Percentiles rank a stretch among this genome's conserved stretches.
Conservation (phyloP, 2,888 invertebrate species). For the Stratiomys singularior region DNA sequence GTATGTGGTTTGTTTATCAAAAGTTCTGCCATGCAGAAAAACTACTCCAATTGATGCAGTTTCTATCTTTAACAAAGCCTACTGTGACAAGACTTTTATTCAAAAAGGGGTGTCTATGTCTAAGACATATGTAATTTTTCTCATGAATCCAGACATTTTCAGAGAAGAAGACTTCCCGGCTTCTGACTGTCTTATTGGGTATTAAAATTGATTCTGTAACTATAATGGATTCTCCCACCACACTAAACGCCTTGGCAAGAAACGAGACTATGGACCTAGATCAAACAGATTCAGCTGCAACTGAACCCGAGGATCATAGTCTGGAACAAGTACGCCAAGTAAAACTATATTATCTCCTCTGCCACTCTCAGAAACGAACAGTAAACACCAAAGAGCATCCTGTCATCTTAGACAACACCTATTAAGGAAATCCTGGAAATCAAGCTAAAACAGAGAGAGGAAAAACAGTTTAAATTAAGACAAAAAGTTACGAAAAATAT, state of each 20-base stretch:
- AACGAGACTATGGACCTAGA: not conserved
- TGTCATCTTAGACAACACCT: not conserved
- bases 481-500: not conserved
- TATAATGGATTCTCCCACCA: not conserved
- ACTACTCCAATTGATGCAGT: constrained; percentile 7
- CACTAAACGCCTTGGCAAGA: not conserved
- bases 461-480: not conserved
- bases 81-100: not conserved
- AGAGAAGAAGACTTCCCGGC: not conserved
- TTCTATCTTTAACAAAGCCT: no score
- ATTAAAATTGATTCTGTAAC: not conserved
- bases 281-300: not conserved
- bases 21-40: constrained; percentile 45
- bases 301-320: not conserved
- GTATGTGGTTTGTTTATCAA: constrained; percentile 58
- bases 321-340: not conserved
- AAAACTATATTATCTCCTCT: not conserved
- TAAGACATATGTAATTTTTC: not conserved
- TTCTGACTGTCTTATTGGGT: not conserved
- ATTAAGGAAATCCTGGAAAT: no score
- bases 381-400: not conserved
- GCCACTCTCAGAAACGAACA: not conserved
- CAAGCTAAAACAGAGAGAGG: not conserved
- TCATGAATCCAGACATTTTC: not conserved
- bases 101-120: not conserved